A percentile compares a stretch with the other conserved stretches of the same genome.
Conservation (phyloP, 1,140 invertebrate genomes). For the Onthophagus taurus region DNA sequence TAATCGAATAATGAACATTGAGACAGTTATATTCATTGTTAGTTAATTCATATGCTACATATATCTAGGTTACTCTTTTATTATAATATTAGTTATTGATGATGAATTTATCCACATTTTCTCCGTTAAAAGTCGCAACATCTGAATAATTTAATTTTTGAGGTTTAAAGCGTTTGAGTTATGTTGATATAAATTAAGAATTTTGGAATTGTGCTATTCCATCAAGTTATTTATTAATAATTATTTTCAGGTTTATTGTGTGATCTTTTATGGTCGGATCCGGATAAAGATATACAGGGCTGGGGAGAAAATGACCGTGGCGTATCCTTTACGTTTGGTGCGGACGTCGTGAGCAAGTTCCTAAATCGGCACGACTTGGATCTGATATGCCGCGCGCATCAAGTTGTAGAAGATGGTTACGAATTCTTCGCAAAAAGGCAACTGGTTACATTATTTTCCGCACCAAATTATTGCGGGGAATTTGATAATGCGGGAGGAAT, state of each 20-base stretch:
- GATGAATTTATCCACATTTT: too few species aligned
- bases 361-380: slow-evolving; percentile 77
- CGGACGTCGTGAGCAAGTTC: slow-evolving; percentile 77
- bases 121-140: too few species aligned
- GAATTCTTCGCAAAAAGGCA: slow-evolving; percentile 57
- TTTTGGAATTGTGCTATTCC: too few species aligned
- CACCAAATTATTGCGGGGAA: slow-evolving; percentile 82
- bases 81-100: too few species aligned
- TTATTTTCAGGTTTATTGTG: slow-evolving; percentile 60
- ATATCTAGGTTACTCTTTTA: too few species aligned
- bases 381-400: slow-evolving; percentile 84
- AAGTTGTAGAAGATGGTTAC: slow-evolving; percentile 62
- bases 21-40: too few species aligned
- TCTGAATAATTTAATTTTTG: too few species aligned
- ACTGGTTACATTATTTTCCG: slow-evolving; percentile 85
- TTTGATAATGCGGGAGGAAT: slow-evolving; percentile 76
- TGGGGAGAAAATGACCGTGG: slow-evolving; percentile 86
- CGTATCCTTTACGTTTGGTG: slow-evolving; percentile 79
- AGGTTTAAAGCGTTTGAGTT: too few species aligned
- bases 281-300: slow-evolving; percentile 77
- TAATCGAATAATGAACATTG: too few species aligned
- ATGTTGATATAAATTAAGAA: too few species aligned
- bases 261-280: slow-evolving; percentile 87
- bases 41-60: too few species aligned
- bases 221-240: too few species aligned